Evolutionary conservation across 2,797 vertebrate species (phyloP), one percentile per base, ranked within the genome.

Genomic region (Sebastes hopkinsi): DNA sequence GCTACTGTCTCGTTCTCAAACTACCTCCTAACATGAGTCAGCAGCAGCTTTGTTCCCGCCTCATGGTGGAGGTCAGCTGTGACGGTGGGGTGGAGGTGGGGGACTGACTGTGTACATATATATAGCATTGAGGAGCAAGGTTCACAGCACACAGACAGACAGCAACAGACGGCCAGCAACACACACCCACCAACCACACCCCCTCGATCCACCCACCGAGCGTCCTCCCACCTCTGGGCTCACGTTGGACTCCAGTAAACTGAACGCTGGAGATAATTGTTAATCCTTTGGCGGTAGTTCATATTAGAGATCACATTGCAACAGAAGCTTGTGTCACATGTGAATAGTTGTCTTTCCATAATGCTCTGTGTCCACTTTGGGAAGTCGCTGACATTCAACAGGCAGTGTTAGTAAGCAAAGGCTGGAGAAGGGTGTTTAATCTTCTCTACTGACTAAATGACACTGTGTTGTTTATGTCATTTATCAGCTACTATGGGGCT

Each of bases 91-190:
- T 46, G 66, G 65, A 42, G 46, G 42, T 8, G 42, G 66, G n/a
- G 34, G 18, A 5, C 13, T 16, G 23, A 6, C 13, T 20, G 27
- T 59, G 67, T 55, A 18, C 60, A 34, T 88, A 95, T 95, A 95
- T 94, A 94, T 93, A 95, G 89, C 87, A 73, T 30, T 52, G 71
- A 90, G 79, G 87, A 91, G 82, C 87, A 91, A 77, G 61, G 91
- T 78, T 92, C 87, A 89, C 81, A 65, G 77, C 80, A 67, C 56
- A 71, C 75, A 93, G 90, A 95, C 82, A 73, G 93, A 95, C 93
- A 94, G 94, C 92, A 59, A 94, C 94, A 95, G 92, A 89, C 79
- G 87, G 88, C 32, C 18, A 12, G 30, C 69, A 4, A 56, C 72
- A 18, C 42, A 1, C 81, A 16, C 69, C 42, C 38, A 34, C 25